Evolutionary conservation across 1,140 invertebrate genomes (phyloP), one percentile per base, ranked within the genome.

Genomic region (Mycetomoellerius zeteki): DNA sequence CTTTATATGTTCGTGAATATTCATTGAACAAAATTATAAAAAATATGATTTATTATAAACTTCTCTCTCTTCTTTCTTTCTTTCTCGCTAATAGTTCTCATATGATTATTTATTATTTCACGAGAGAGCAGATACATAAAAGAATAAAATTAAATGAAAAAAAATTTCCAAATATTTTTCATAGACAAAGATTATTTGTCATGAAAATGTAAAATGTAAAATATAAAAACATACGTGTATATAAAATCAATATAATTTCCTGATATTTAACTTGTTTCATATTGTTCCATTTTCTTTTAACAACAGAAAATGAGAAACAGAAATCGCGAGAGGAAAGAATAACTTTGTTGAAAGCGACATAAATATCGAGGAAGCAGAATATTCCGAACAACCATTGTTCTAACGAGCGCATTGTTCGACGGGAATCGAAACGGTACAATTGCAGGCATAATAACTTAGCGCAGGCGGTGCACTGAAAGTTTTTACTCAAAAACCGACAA

Each of bases 401-500:
- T 75, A 84, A 60, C 43, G 27, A 84, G 8, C 6, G 19, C n/a
- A 50, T 75, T 75, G 69, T 75, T 62, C 69, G 27, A 60, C 8
- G 37, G 2, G 43, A 47, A 37, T 82, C 37, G 65, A 47, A 30
- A 16, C 37, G 19, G 52, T 54, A 27, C 24, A 73, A 21, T 62
- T 56, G 56, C 54, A 27, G 10, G 6, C 21, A 60, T 60, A 47
- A 84, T 75, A 62, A 73, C 54, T 60, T 50, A 75, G 24, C 43
- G 54, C 69, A 50, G 19, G 30, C 54, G 52, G 67, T 4, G 65
- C 52, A 19, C 43, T 30, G 16, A 71, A 81, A 81, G 30, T 82
- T 82, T 82, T 58, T 58, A 21, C 54, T 58, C 33, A 19, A 71
- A 81, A 81, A 37, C 21, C 64, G 21, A 10, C n/a, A 3, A 21